These are phyloP conservation scores for Heterocephalus glaber DNA, from an alignment of 2,113 vertebrate genomes.

Conservation along the genomic window DNA sequence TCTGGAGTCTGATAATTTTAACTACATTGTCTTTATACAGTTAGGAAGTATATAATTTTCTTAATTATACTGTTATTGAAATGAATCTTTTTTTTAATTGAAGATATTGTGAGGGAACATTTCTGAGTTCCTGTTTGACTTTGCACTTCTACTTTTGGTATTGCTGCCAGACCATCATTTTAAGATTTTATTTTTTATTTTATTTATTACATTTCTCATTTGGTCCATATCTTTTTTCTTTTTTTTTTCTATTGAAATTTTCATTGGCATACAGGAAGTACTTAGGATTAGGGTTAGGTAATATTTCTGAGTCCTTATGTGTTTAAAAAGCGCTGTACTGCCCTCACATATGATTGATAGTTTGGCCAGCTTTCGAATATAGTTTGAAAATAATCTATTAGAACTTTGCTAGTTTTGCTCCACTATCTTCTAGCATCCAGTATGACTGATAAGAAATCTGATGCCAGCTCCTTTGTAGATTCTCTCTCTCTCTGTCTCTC, in stretches of 20 bases:
- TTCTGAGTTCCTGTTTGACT: slow-evolving; percentile 6
- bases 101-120: neutral
- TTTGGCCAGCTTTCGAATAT: slow-evolving; percentile 32
- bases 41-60: neutral
- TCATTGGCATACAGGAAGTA: neutral
- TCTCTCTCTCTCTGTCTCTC: neutral
- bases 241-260: neutral
- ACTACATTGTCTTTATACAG: neutral
- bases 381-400: neutral
- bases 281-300: neutral
- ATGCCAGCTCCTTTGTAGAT: neutral
- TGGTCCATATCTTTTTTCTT: neutral
- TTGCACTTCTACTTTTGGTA: neutral
- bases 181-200: slow-evolving; percentile 8
- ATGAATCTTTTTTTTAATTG: neutral
- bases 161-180: neutral
- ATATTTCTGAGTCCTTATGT: neutral
- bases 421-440: neutral
- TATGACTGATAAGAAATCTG: neutral
- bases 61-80: slow-evolving; percentile 2
- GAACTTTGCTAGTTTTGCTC: neutral
- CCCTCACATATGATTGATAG: neutral
- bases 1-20: neutral
- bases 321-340: neutral
- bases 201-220: neutral